Evolutionary conservation across 2,797 vertebrate species (phyloP), one percentile per base, ranked within the genome.

Genomic region (Pteropus rufus): DNA sequence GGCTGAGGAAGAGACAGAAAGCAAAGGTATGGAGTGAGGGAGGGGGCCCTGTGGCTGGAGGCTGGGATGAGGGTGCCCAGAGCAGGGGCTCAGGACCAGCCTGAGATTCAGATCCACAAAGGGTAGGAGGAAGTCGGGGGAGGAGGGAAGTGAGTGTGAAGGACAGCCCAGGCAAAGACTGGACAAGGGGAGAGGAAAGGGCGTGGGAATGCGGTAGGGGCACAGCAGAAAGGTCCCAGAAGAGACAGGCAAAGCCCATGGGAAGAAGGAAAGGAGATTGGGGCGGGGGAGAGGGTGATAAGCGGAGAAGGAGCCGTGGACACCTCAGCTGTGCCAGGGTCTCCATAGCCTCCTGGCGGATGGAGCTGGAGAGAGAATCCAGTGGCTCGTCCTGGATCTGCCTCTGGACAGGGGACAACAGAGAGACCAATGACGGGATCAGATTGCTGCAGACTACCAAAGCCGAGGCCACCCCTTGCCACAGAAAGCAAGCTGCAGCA

Each of bases 301-400:
- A 49, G 49, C 18, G 15, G 49, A 49, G 49, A 49, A 15, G n/a
- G n/a, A 44, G 12, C 4, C 0, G 2, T 10, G 8, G 87, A 24
- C 89, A 98, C 98, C 98, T 98, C 73, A 98, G 95, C 69, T 96
- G 93, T 0, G 96, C 72, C 82, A 98, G 87, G 31, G 93, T 95
- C 91, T 96, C 93, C 97, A 98, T 94, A 29, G 97, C 97, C 72
- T 96, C 94, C 76, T 29, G 41, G 29, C 91, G 95, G 46, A 67
- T 3, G 0, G 90, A 60, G 16, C 90, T 98, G 2, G 46, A 87
- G 11, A 98, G 96, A 1, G 46, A 96, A 70, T 98, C 97, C 90
- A 93, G 75, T 0, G 98, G 97, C 67, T 98, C 97, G 19, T 95
- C 94, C 93, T 91, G 94, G 69, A 98, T 97, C 95, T 97, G 94